A percentile compares a stretch with the other conserved stretches of the same genome.
Evolutionary conservation across 2,113 vertebrate genomes (phyloP).

Genomic region (Raja brachyura): DNA sequence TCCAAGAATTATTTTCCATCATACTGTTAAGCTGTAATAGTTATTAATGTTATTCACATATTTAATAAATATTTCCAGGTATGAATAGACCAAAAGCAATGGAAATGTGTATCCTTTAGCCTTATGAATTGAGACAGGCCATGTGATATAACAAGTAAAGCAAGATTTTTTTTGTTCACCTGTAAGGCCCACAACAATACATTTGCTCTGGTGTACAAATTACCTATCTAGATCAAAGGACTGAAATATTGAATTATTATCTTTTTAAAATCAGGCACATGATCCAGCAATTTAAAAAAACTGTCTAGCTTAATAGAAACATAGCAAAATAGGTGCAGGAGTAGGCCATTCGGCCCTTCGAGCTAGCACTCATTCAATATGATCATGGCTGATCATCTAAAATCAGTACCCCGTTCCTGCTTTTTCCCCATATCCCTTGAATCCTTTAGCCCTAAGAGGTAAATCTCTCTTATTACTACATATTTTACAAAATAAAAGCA

Average conservation of each 20-base stretch:
- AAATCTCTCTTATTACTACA: neutral
- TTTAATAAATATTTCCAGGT: neutral
- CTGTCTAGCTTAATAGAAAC: neutral
- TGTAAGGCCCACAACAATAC: neutral
- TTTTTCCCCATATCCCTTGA: no score
- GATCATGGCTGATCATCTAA: no score
- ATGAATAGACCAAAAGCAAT: neutral
- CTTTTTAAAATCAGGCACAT: neutral
- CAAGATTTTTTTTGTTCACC: neutral
- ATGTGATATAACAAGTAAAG: neutral
- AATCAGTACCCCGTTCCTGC: no score
- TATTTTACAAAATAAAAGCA: neutral
- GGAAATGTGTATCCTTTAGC: no score
- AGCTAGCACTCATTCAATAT: no score
- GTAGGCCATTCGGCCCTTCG: no score
- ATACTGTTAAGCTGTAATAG: neutral
- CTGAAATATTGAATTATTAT: neutral
- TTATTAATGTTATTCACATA: neutral
- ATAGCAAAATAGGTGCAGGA: no score
- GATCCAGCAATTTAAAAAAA: neutral
- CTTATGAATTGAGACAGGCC: neutral
- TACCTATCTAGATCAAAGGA: neutral
- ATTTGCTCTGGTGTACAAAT: neutral
- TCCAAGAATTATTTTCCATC: neutral
- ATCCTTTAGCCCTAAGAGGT: no score